Base-by-base conservation (phyloP, 1,140 invertebrate species). In the Parasteatoda tepidariorum region DNA sequence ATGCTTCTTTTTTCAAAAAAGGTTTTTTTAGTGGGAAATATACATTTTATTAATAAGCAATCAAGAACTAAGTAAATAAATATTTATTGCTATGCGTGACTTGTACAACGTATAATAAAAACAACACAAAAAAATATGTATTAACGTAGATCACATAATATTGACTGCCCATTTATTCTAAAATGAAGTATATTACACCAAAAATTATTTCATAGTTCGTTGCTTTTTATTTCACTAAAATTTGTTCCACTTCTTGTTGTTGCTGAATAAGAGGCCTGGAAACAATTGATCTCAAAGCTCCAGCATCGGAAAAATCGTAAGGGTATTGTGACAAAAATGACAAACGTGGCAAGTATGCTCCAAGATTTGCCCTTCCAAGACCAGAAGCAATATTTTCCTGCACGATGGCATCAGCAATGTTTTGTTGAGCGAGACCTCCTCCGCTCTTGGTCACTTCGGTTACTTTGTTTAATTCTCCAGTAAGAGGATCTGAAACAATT, bases 301-400 rank as follows among this genome's bases (percentile, higher is more conserved):
- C 31, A 9, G n/a, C 22, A 4, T 48, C 67, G 6, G 66, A 67
- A 15, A 70, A 31, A 33, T 82, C 78, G 6, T 82, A 82, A 22
- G 78, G 78, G 26, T 82, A 68, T 18, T 82, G 78, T 11, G 78
- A 82, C 26, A 82, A 30, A 31, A 82, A 82, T n/a, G 78, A 70
- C 7, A 82, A 54, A 15, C 78, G 31, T n/a, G 78, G 78, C 18
- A 48, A 48, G 34, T 59, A 82, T 22, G 31, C n/a, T 48, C 9
- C 9, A 48, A 18, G 9, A 15, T n/a, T n/a, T 11, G 28, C 11
- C 0, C 66, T 34, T n/a, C 78, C 78, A 3, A 34, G 34, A 38
- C 66, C 9, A 30, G 66, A 26, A 13, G 66, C 59, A 0, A 82
- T 82, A 34, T 67, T 82, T 15, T 82, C 54, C 15, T 82, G 78